Evolutionary conservation across 1,140 invertebrate species (phyloP).

Genomic region (Drosophila pectinifera): DNA sequence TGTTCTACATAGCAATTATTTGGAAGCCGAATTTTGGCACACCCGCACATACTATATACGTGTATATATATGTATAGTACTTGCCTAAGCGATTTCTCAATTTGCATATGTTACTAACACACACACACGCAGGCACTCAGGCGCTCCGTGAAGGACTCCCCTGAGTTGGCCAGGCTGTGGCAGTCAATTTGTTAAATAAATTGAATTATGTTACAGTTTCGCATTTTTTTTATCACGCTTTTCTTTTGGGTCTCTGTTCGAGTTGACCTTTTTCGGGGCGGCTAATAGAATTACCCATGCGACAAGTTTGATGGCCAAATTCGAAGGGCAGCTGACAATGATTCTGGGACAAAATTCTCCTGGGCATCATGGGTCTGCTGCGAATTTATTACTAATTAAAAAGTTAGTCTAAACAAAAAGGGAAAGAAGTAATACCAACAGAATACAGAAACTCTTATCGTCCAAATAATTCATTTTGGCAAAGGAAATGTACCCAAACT

Average conservation of each 20-base stretch:
- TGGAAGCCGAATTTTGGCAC: slow-evolving; percentile 55
- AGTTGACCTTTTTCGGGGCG: slow-evolving; percentile 43
- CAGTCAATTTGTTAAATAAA: slow-evolving; percentile 82
- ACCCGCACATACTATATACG: slow-evolving; percentile 11
- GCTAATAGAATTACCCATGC: slow-evolving; percentile 66
- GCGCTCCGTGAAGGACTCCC: slow-evolving; percentile 18
- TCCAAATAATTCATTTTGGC: slow-evolving; percentile 49
- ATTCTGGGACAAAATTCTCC: slow-evolving; percentile 1
- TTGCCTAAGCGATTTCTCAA: slow-evolving; percentile 75
- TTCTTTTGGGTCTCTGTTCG: slow-evolving; percentile 22
- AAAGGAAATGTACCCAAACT: slow-evolving; percentile 24
- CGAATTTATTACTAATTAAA: slow-evolving; percentile 38
- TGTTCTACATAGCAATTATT: slow-evolving; percentile 66
- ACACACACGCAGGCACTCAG: slow-evolving; percentile 2
- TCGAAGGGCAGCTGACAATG: slow-evolving; percentile 10
- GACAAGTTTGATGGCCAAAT: slow-evolving; percentile 53
- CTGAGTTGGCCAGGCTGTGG: slow-evolving; percentile 59
- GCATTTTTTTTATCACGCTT: slow-evolving; percentile 8
- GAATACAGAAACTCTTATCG: slow-evolving; percentile 31
- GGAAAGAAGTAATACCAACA: slow-evolving; percentile 13
- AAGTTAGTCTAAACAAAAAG: slow-evolving; percentile 6
- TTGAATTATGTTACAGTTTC: slow-evolving; percentile 74
- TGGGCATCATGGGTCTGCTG: slow-evolving; percentile 5
- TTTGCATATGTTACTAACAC: slow-evolving; percentile 70
- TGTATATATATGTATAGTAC: slow-evolving; percentile 4